Evolutionary conservation across 2,113 vertebrate species (phyloP).

Genomic region (Okapia johnstoni): DNA sequence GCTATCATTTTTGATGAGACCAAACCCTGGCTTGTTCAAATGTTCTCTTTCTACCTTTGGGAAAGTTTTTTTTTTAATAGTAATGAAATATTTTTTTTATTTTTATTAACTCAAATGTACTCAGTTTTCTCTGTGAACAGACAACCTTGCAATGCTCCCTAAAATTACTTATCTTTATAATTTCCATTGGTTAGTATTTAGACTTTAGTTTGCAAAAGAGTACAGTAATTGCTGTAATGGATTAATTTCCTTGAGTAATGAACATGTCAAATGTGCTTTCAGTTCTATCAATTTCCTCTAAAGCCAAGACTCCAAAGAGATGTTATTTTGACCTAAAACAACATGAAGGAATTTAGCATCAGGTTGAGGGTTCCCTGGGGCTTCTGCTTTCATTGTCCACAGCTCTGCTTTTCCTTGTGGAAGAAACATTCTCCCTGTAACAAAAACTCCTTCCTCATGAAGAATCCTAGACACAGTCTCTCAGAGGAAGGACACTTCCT

Average conservation of each 20-base stretch:
- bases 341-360: not conserved
- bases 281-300: not conserved
- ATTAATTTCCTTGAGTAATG: constrained; percentile 13
- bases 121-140: not conserved
- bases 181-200: not conserved
- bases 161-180: not conserved
- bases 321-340: not conserved
- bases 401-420: not conserved
- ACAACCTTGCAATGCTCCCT: not conserved
- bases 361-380: no score
- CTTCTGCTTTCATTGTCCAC: not conserved
- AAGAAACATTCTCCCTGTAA: not conserved
- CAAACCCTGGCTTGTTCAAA: not conserved
- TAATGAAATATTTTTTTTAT: not conserved
- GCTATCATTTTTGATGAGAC: not conserved
- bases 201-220: not conserved
- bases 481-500: not conserved
- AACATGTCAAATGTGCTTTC: not conserved
- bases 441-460: not conserved
- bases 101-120: not conserved
- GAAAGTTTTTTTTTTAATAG: not conserved
- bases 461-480: not conserved
- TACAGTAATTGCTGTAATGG: not conserved
- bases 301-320: not conserved
- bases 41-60: not conserved